phyloP scores from a whole-genome alignment of 2,797 vertebrate species.

The Aythya fuligula region DNA sequence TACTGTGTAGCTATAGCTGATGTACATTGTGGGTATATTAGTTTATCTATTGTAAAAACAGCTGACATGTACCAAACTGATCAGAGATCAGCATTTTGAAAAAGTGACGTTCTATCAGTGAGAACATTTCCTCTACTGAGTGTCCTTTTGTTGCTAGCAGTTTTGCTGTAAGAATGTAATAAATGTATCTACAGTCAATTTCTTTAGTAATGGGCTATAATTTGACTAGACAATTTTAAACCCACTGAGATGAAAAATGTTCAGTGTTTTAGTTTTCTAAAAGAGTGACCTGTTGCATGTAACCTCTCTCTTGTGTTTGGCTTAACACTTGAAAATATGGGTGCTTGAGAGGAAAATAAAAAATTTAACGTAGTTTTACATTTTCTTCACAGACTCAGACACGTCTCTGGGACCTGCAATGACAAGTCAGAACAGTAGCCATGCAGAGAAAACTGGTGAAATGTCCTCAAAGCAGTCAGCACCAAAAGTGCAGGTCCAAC shows the following conservation, averaged over 20 bases:
- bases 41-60: not conserved
- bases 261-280: not conserved
- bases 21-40: not conserved
- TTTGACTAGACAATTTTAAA: not conserved
- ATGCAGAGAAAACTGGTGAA: slow-evolving; percentile 87
- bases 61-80: not conserved
- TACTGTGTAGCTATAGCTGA: accelerated
- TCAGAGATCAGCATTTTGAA: not conserved
- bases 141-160: not conserved
- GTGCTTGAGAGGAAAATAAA: not conserved
- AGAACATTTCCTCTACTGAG: not conserved
- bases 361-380: not conserved
- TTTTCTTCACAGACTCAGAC: slow-evolving; percentile 82
- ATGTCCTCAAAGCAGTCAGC: slow-evolving; percentile 84
- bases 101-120: not conserved
- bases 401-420: slow-evolving; percentile 84
- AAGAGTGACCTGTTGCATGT: not conserved
- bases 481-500: slow-evolving; percentile 92
- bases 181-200: too few species aligned
- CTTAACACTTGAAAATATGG: not conserved
- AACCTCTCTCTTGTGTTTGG: not conserved
- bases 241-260: not conserved
- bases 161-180: too few species aligned
- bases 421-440: slow-evolving; percentile 90
- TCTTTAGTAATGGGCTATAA: not conserved